Evolutionary conservation across 30 jellyfish, hydroid and myxozoan genomes (phyloP), one percentile per base, ranked within the genome.

Genomic region (Aurelia sp.): DNA sequence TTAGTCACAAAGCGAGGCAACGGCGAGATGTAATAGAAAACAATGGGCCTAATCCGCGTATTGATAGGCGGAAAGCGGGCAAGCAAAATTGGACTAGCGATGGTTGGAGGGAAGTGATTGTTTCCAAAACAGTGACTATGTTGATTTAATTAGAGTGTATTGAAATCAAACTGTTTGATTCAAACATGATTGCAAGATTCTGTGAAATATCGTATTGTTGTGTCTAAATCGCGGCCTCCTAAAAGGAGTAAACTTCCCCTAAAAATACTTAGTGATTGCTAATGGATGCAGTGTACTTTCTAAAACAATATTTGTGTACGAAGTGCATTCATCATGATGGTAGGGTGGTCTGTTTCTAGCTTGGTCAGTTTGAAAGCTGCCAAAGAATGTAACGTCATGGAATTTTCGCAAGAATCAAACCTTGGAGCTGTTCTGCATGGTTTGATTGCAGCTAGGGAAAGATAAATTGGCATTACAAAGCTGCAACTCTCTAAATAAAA

Each of bases 41-140:
- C 67, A 79, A 64, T 33, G 58, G 53, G 55, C 52, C 24, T 79
- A 79, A 79, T 79, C 89, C 80, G 9, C 72, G 57, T 4, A 20
- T 79, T 79, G 72, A 58, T 19, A 44, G 66, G 67, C 89, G 89
- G 89, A 79, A 79, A 67, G 58, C 69, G 78, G 58, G 78, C 88
- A 79, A 64, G 66, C 62, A 58, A 79, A 79, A 79, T 62, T 47
- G 89, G 89, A 79, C 89, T 79, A 63, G 27, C 63, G 21, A 60
- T 67, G 58, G 69, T 62, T 61, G 74, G 89, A 20, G 66, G 47
- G 15, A 50, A 4, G 60, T 40, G 38, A 15, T 62, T 79, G 78
- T 63, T 30, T 61, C 78, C 48, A 78, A 79, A 63, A 64, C 89
- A 79, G 89, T 79, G 89, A 50, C 78, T 27, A 61, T 63, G 73